Conservation (phyloP, 2,888 invertebrate species). For the Nemapogon koenigi region DNA sequence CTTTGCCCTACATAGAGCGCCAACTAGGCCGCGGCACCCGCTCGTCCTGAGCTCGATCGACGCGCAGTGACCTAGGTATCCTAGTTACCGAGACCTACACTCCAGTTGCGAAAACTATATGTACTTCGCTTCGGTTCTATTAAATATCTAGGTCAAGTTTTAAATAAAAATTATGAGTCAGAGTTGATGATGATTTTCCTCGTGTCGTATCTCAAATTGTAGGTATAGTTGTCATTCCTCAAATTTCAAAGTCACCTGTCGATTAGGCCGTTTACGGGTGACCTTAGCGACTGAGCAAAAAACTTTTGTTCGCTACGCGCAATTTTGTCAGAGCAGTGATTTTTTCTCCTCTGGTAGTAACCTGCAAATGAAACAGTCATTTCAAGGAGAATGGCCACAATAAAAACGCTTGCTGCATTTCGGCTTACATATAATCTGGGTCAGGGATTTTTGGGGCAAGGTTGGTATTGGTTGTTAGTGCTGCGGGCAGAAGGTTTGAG, state of each 20-base stretch:
- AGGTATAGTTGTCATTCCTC: too few species aligned
- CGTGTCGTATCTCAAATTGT: too few species aligned
- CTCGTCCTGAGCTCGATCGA: constrained; percentile 45
- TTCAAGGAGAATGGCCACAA: constrained; percentile 32
- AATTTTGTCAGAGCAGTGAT: too few species aligned
- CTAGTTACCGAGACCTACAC: too few species aligned
- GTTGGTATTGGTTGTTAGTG: constrained; percentile 27
- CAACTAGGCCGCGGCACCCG: constrained; percentile 40
- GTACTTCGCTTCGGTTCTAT: too few species aligned
- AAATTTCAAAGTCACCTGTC: constrained; percentile 3
- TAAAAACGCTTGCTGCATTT: constrained; percentile 53
- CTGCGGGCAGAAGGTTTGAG: constrained; percentile 3
- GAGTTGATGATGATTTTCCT: too few species aligned
- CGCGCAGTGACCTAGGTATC: constrained; percentile 21
- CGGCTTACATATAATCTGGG: constrained; percentile 49
- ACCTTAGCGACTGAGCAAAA: too few species aligned
- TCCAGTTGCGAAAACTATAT: too few species aligned
- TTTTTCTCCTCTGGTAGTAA: too few species aligned
- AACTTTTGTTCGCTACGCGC: too few species aligned
- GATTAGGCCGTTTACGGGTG: not conserved
- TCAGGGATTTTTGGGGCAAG: constrained; percentile 59
- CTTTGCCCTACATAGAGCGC: constrained; percentile 24
- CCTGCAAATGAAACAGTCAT: constrained; percentile 22
- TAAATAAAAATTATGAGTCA: too few species aligned
- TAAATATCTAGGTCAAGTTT: too few species aligned